These are phyloP conservation scores for Hemicentrotus pulcherrimus DNA, from an alignment of 35 echinoderm and acorn worm genomes.

Conservation along the genomic window DNA sequence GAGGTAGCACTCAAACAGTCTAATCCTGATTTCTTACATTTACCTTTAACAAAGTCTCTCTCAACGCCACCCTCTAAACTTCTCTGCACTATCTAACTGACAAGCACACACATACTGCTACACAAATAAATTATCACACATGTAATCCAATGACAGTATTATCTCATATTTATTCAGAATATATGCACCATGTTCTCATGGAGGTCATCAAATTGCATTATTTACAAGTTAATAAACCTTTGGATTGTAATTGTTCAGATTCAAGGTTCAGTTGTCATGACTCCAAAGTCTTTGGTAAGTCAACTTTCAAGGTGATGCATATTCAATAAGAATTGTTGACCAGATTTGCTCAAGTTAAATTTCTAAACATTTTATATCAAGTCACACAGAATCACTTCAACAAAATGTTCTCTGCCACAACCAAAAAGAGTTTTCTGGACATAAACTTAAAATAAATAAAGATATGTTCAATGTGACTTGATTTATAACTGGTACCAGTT, in stretches of 20 bases:
- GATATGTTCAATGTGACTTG: too few species aligned
- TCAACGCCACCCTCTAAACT: neutral
- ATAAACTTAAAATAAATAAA: too few species aligned
- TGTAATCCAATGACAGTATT: neutral
- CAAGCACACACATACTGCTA: neutral
- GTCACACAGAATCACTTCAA: constrained; percentile 11
- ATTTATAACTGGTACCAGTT: too few species aligned
- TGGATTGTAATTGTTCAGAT: neutral
- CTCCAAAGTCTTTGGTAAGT: neutral
- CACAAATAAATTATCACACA: neutral
- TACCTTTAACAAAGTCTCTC: too few species aligned
- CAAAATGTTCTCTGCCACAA: neutral
- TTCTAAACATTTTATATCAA: neutral
- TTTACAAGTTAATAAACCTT: neutral
- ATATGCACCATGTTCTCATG: neutral
- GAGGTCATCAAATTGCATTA: neutral
- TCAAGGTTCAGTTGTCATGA: neutral
- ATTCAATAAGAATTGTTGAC: neutral
- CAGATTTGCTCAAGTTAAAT: neutral
- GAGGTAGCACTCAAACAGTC: neutral
- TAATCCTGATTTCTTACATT: too few species aligned
- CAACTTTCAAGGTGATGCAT: neutral
- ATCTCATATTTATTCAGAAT: neutral
- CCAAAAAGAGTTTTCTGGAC: too few species aligned
- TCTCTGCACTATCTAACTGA: neutral